Evolutionary conservation across 1,140 invertebrate genomes (phyloP).

Genomic region (Heliothis virescens): DNA sequence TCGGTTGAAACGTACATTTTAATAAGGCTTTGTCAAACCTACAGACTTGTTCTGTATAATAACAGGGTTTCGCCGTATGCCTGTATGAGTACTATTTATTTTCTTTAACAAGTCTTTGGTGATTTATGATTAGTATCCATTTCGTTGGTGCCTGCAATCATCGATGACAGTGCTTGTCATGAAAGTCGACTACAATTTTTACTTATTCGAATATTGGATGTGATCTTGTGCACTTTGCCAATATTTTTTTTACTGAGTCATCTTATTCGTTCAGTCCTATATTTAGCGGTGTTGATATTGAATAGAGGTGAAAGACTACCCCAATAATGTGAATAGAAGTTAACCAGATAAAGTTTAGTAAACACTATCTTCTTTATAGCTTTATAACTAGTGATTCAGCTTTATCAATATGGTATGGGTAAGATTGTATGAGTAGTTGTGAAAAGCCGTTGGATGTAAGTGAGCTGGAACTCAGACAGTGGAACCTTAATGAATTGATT

Average conservation of each 20-base stretch:
- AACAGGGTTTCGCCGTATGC: slow-evolving; percentile 11
- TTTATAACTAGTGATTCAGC: no score
- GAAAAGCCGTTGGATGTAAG: neutral
- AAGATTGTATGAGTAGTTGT: no score
- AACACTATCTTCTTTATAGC: no score
- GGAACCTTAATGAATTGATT: neutral
- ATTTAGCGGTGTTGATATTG: neutral
- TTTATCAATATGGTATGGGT: no score
- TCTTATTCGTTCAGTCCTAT: slow-evolving; percentile 4
- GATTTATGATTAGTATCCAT: slow-evolving; percentile 9
- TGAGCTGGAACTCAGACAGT: no score
- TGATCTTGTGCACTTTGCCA: neutral
- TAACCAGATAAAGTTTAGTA: no score
- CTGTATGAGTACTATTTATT: slow-evolving; percentile 30
- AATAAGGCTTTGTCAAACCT: slow-evolving; percentile 44
- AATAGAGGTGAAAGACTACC: neutral
- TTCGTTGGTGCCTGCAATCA: slow-evolving; percentile 19
- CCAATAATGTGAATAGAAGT: no score
- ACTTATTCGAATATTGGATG: neutral
- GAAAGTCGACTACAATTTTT: no score
- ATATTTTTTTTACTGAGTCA: slow-evolving; percentile 24
- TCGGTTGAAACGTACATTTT: slow-evolving; percentile 36
- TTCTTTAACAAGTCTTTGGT: slow-evolving; percentile 29
- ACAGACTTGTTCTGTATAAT: slow-evolving; percentile 34
- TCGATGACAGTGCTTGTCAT: slow-evolving; percentile 21